Base-by-base conservation (phyloP, 1,140 invertebrate genomes). In the Tachypleus tridentatus region DNA sequence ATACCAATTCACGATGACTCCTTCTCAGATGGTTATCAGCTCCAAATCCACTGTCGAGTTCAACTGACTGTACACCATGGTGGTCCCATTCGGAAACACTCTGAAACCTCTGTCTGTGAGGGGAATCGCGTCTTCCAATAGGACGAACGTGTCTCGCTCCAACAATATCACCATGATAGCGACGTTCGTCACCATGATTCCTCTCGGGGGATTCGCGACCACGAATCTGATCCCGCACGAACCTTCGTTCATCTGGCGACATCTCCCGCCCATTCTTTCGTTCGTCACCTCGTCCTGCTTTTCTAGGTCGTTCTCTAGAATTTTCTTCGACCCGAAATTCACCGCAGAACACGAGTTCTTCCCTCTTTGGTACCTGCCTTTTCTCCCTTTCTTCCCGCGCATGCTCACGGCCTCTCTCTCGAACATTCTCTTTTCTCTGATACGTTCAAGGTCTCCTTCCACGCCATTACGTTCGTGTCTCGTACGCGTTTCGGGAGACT, bases 11-110 rank as follows among this genome's bases (percentile, higher is more conserved):
- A 29, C 29, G 29, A 29, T 29, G 29, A 29, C 29, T 29, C 29
- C 29, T 78, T 66, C 80, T 78, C 51, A 80, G 69, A 71, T 79
- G 79, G 65, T 76, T 74, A 72, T 63, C 69, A 50, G 63, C 47
- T 3, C 62, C 61, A 50, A 62, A 0, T 52, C 58, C 10, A 62
- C 56, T n/a, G 29, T 29, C 29, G 29, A 29, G 29, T 29, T 29
- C 29, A 29, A 29, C 29, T 29, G 29, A 29, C 29, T 29, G 0
- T 29, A 29, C 60, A 56, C 9, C 52, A 58, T 10, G 52, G 57
- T 5, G 8, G 52, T 49, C 61, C 60, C 61, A 29, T 29, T 29
- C 29, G 64, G 64, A 59, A 63, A 10, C 58, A 53, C 54, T 63
- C 64, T 56, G 57, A 57, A 64, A 51, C 64, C 51, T n/a, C 61